A percentile compares a stretch with the other conserved stretches of the same genome.
These are phyloP conservation scores for Acleris laterana DNA, from an alignment of 2,888 invertebrate species.

Conservation along the genomic window DNA sequence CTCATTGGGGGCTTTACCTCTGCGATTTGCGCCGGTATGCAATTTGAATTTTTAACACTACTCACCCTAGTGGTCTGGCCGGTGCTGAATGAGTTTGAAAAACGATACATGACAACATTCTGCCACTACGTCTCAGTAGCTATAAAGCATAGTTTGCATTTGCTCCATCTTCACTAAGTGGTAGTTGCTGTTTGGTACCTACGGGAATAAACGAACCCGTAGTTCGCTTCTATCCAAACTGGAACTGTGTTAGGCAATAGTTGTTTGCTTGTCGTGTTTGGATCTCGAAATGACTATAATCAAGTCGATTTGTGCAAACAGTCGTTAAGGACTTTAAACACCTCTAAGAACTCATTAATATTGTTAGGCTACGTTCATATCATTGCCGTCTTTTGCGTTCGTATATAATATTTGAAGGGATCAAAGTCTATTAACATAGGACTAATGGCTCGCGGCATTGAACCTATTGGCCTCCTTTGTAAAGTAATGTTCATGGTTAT, in stretches of 20 bases:
- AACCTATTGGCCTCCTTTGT: slow-evolving; percentile 1
- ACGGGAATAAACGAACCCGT: too few species aligned
- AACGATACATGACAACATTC: too few species aligned
- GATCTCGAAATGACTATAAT: slow-evolving; percentile 4
- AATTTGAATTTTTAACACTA: not conserved
- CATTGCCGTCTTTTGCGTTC: not conserved
- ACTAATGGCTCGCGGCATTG: slow-evolving; percentile 7
- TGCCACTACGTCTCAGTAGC: too few species aligned
- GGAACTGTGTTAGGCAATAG: too few species aligned
- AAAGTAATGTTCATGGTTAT: too few species aligned
- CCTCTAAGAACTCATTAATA: slow-evolving; percentile 21
- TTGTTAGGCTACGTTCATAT: slow-evolving; percentile 20
- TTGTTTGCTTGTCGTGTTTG: not conserved
- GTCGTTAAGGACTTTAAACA: slow-evolving; percentile 23
- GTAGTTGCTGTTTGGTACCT: too few species aligned
- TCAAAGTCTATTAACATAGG: slow-evolving; percentile 7
- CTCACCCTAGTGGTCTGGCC: not conserved
- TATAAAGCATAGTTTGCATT: too few species aligned
- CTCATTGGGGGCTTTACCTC: too few species aligned
- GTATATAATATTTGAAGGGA: not conserved
- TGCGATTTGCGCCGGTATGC: not conserved
- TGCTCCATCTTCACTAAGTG: too few species aligned
- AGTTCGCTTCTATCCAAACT: too few species aligned
- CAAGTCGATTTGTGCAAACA: slow-evolving; percentile 16
- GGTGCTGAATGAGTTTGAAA: not conserved